phyloP scores from a whole-genome alignment of 2,113 vertebrate species.

The Percopsis transmontana region DNA sequence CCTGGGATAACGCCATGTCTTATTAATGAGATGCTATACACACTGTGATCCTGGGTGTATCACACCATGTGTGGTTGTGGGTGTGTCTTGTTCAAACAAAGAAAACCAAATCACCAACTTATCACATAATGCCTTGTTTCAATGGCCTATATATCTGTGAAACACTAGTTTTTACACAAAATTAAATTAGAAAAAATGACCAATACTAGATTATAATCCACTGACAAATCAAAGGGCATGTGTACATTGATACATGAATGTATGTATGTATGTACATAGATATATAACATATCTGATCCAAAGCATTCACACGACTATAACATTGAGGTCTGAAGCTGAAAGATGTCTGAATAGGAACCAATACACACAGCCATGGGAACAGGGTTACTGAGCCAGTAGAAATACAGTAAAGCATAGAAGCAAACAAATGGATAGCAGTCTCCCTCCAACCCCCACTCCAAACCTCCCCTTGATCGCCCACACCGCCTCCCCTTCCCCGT shows the following conservation, averaged over 20 bases:
- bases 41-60: constrained; percentile 31
- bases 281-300: constrained; percentile 7
- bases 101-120: constrained; percentile 5
- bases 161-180: background rate
- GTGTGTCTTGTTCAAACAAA: constrained; percentile 38
- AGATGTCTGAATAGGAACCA: background rate
- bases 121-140: background rate
- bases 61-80: constrained; percentile 26
- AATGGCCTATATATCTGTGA: background rate
- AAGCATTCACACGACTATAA: background rate
- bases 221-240: background rate
- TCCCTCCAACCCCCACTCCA: constrained; percentile 5
- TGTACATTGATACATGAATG: background rate
- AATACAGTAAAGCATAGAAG: constrained; percentile 9
- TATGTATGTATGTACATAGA: background rate
- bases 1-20: constrained; percentile 45
- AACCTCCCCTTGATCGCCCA: background rate
- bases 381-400: background rate
- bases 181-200: background rate
- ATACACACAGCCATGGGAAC: background rate
- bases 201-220: background rate
- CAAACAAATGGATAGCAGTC: constrained; percentile 17
- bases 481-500: constrained; percentile 17
- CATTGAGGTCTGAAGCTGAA: background rate
- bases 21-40: constrained; percentile 58